A percentile compares a stretch with the other conserved stretches of the same genome.
Conservation (phyloP, 2,797 vertebrate species). For the Odontamblyopus rebecca region DNA sequence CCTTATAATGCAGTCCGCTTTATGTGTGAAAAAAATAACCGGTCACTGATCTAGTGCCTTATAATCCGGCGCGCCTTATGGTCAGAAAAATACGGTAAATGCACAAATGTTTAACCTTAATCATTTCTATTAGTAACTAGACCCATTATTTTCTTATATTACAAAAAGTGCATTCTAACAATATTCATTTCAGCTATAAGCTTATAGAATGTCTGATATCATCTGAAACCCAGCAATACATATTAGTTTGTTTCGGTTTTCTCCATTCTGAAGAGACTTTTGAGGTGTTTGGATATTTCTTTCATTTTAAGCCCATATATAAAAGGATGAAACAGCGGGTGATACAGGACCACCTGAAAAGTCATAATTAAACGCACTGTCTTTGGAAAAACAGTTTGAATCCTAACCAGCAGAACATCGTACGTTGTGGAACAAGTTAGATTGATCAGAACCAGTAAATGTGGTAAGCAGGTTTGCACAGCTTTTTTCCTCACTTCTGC, state of each 20-base stretch:
- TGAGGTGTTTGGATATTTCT: slow-evolving; percentile 23
- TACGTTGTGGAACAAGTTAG: slow-evolving; percentile 2
- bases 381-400: neutral
- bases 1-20: too few relatives aligned
- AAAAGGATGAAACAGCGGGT: slow-evolving; percentile 31
- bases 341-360: slow-evolving; percentile 3
- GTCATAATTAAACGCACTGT: neutral
- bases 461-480: slow-evolving; percentile 47
- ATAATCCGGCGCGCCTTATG: too few relatives aligned
- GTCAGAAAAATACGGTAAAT: too few relatives aligned
- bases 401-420: slow-evolving; percentile 3
- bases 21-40: too few relatives aligned
- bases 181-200: too few relatives aligned
- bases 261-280: neutral
- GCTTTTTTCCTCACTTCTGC: slow-evolving; percentile 30
- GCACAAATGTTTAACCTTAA: too few relatives aligned
- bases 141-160: too few relatives aligned
- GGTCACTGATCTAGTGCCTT: too few relatives aligned
- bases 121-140: too few relatives aligned
- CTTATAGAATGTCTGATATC: too few relatives aligned
- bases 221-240: neutral
- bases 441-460: slow-evolving; percentile 42
- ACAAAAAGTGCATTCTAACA: too few relatives aligned
- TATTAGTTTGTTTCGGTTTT: neutral
- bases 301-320: slow-evolving; percentile 46